Evolutionary conservation across 1,140 invertebrate species (phyloP).

Genomic region (Drosophila pandora): DNA sequence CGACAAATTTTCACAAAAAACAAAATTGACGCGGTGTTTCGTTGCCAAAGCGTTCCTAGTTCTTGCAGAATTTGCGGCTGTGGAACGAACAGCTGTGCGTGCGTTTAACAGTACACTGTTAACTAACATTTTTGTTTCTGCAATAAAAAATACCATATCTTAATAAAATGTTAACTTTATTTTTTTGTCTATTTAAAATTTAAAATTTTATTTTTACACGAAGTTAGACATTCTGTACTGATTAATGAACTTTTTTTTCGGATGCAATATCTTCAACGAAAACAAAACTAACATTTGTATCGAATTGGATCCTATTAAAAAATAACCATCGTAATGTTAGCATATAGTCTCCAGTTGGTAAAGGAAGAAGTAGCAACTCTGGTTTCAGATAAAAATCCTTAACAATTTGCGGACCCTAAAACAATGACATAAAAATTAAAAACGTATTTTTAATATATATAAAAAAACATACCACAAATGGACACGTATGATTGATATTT

Average conservation of each 20-base stretch:
- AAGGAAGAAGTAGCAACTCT: neutral
- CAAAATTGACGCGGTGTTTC: conserved; percentile 20
- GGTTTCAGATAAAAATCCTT: conserved; percentile 4
- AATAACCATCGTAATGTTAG: neutral
- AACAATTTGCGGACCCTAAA: neutral
- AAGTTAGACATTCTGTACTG: no score
- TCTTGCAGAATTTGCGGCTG: conserved; percentile 3
- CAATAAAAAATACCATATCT: neutral
- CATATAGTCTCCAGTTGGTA: conserved; percentile 7
- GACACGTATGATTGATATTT: conserved; percentile 7
- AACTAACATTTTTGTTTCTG: neutral
- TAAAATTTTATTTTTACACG: no score
- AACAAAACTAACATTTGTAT: conserved; percentile 4
- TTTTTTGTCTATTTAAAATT: neutral
- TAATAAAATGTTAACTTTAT: no score
- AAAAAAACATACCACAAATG: conserved; percentile 1
- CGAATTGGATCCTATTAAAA: neutral
- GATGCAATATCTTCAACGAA: conserved; percentile 6
- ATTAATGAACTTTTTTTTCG: neutral
- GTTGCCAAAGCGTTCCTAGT: neutral
- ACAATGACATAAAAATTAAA: neutral
- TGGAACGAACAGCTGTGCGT: conserved; percentile 1
- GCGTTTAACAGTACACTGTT: conserved; percentile 3
- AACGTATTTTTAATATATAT: neutral
- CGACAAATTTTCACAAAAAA: conserved; percentile 7